These are phyloP conservation scores for Tachypleus tridentatus DNA, from an alignment of 1,140 invertebrate genomes.

Conservation along the genomic window DNA sequence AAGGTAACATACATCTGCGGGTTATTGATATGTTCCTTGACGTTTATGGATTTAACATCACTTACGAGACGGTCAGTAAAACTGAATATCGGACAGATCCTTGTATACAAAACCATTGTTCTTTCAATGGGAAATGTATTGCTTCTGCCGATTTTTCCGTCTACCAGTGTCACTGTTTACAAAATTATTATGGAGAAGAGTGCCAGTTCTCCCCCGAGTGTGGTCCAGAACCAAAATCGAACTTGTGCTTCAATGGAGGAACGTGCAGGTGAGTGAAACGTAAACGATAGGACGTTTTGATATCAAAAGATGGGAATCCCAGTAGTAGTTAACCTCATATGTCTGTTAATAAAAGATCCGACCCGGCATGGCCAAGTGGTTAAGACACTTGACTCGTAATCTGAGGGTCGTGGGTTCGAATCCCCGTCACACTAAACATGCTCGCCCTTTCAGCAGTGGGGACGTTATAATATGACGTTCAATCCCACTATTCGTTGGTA, in stretches of 20 bases:
- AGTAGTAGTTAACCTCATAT: no score
- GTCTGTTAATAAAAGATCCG: no score
- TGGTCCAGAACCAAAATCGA: conserved; percentile 30
- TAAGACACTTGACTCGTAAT: no score
- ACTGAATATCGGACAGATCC: conserved; percentile 22
- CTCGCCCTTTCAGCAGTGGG: no score
- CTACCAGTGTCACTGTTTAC: conserved; percentile 36
- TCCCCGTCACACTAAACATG: no score
- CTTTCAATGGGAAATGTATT: conserved; percentile 68
- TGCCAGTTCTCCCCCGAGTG: conserved; percentile 37
- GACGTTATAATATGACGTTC: no score
- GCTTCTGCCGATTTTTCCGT: conserved; percentile 49
- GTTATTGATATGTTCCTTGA: conserved; percentile 64
- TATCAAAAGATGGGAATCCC: no score
- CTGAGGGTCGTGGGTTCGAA: no score
- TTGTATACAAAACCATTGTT: conserved; percentile 54
- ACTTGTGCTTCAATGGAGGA: conserved; percentile 33
- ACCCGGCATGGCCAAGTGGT: no score
- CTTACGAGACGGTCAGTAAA: conserved; percentile 57
- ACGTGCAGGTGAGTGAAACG: conserved; percentile 30
- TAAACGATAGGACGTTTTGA: no score
- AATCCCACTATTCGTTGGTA: no score
- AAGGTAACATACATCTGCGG: conserved; percentile 69
- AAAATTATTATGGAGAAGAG: conserved; percentile 30
- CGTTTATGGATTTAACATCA: conserved; percentile 85